These are phyloP conservation scores for Poeciliopsis prolifica DNA, from an alignment of 2,113 vertebrate genomes.

Conservation along the genomic window DNA sequence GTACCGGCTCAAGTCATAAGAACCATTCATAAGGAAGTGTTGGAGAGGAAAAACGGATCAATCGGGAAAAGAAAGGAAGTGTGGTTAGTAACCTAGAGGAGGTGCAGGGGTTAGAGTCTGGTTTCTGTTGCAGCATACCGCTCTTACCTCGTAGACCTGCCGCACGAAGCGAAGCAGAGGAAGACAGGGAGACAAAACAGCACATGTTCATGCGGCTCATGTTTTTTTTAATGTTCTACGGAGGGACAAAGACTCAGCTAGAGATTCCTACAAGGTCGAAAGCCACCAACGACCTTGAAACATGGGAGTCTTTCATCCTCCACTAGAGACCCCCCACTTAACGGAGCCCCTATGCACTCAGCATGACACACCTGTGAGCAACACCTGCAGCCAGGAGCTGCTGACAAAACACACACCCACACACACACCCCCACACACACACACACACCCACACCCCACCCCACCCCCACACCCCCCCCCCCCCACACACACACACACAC, in stretches of 20 bases:
- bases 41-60: constrained; percentile 25
- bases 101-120: constrained; percentile 68
- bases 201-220: constrained; percentile 66
- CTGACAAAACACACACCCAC: constrained; percentile 3
- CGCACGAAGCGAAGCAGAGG: constrained; percentile 86
- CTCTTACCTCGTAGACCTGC: constrained; percentile 99
- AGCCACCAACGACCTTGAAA: constrained; percentile 32
- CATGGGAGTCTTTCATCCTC: constrained; percentile 27
- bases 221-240: constrained; percentile 41
- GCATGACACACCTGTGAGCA: constrained; percentile 13
- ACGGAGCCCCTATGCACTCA: constrained; percentile 38
- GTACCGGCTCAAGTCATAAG: constrained; percentile 34
- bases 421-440: constrained; percentile 13
- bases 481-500: not conserved
- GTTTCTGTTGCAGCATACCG: constrained; percentile 66
- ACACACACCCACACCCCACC: constrained; percentile 27
- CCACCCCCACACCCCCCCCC: too few relatives aligned
- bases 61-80: constrained; percentile 24
- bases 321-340: constrained; percentile 18
- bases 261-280: not conserved
- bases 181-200: constrained; percentile 79
- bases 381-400: constrained; percentile 50
- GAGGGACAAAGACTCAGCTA: constrained; percentile 27
- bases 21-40: constrained; percentile 18
- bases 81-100: constrained; percentile 66